Base-by-base conservation (phyloP, 2,113 vertebrate genomes). In the Psammodynastes pulverulentus region DNA sequence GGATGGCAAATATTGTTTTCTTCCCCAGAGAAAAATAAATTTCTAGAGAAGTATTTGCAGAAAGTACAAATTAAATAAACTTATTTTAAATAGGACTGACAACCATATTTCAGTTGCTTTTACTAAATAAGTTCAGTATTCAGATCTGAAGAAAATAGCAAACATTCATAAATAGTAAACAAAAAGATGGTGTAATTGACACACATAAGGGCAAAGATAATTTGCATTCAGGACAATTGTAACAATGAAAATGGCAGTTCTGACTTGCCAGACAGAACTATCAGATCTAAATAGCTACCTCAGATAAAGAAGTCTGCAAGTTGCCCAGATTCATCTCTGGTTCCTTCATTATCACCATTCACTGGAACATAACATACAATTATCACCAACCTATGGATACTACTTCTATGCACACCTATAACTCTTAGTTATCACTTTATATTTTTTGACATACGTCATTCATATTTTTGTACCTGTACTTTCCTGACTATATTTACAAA, bases 251-350 rank as follows among this genome's bases (percentile, higher is more conserved):
- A 48, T 26, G 17, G 8, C 48, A 89, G 21, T 89, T 29, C n/a
- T 49, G 29, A 48, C 45, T 45, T 46, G 12, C 56, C 26, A 89
- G 39, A 17, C 48, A 2, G 24, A 29, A 48, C 24, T 58, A 89
- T 89, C 19, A 67, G 45, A 67, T 34, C 45, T 9, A 62, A 29
- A 56, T 45, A 39, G 91, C 26, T n/a, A 91, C 19, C 72, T 88
- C 86, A 46, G 85, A 93, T 84, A 93, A 56, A 96, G 94, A 93
- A 21, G 10, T 79, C 72, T 43, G 7, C 34, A 79, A 79, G 34
- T 43, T 43, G 34, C 19, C 17, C 34, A 43, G 7, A 43, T 79
- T 43, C 17, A 79, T 21, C 19, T 39, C 72, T 79, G 72, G 34
- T 79, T 79, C 34, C 34, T 43, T 17, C 72, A 79, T 79, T 79